phyloP scores from a whole-genome alignment of 2,113 vertebrate species.

The Rhabdornis inornatus region DNA sequence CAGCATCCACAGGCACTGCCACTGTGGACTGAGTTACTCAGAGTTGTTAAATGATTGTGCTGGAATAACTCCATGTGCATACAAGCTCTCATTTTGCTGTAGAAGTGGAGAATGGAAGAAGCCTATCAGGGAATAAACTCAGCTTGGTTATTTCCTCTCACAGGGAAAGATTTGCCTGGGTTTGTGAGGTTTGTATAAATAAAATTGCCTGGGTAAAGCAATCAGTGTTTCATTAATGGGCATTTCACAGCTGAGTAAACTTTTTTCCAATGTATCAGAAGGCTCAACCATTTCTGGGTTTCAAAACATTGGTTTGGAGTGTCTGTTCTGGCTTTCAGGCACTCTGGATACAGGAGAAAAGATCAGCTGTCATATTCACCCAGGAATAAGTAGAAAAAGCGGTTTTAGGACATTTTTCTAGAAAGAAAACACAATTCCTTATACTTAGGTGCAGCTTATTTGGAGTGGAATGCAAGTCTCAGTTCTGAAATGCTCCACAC shows the following conservation, averaged over 20 bases:
- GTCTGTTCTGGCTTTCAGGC: background rate
- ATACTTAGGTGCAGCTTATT: background rate
- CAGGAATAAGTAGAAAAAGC: background rate
- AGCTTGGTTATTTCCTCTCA: background rate
- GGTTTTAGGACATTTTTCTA: background rate
- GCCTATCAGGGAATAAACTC: background rate
- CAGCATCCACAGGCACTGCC: background rate
- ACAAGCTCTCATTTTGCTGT: background rate
- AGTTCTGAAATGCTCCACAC: background rate
- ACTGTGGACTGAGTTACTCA: background rate
- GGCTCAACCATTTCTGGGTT: background rate
- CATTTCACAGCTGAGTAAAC: background rate
- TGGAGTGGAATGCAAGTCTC: background rate
- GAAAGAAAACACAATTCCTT: accelerated
- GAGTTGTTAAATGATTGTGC: background rate
- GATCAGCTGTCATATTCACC: background rate
- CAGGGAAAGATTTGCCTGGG: background rate
- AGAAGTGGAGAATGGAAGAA: background rate
- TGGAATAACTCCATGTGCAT: background rate
- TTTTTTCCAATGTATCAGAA: background rate
- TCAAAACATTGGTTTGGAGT: background rate
- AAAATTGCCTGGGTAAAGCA: background rate
- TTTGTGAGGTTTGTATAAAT: background rate
- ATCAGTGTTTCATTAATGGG: background rate
- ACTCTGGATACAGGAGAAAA: background rate